These are phyloP conservation scores for Cyanistes caeruleus DNA, from an alignment of 2,113 vertebrate species.

Conservation along the genomic window DNA sequence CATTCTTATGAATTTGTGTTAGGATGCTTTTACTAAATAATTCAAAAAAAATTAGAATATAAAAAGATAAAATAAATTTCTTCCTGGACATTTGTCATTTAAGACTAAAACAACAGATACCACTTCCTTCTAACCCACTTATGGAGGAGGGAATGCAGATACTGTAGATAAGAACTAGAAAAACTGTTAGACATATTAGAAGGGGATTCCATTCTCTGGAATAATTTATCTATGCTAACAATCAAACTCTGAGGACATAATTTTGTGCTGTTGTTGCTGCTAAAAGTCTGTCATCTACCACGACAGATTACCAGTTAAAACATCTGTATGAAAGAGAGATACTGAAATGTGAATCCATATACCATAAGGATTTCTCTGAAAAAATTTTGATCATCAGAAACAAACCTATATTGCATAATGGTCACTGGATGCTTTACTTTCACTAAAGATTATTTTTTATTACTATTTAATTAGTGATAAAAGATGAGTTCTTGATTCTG, in stretches of 20 bases:
- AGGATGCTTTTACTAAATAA: not conserved
- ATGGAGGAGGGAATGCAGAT: fast-evolving
- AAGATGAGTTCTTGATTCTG: not conserved
- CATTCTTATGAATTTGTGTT: not conserved
- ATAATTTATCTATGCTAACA: not conserved
- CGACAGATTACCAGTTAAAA: not conserved
- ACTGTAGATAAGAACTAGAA: not conserved
- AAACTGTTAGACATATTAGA: not conserved
- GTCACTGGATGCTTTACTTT: not conserved
- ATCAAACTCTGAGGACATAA: not conserved
- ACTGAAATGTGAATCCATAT: not conserved
- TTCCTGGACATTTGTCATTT: not conserved
- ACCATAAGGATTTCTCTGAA: not conserved
- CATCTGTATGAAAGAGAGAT: not conserved
- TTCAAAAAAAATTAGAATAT: fast-evolving
- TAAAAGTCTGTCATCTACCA: not conserved
- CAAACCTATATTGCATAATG: not conserved
- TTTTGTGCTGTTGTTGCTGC: not conserved
- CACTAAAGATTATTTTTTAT: not conserved
- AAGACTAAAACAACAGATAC: not conserved
- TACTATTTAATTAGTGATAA: not conserved
- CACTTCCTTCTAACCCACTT: not conserved
- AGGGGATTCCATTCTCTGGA: fast-evolving
- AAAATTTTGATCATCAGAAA: not conserved
- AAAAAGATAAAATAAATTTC: not conserved